These are phyloP conservation scores for Harpagoxenus sublaevis DNA, from an alignment of 2,888 invertebrate species.

Conservation along the genomic window DNA sequence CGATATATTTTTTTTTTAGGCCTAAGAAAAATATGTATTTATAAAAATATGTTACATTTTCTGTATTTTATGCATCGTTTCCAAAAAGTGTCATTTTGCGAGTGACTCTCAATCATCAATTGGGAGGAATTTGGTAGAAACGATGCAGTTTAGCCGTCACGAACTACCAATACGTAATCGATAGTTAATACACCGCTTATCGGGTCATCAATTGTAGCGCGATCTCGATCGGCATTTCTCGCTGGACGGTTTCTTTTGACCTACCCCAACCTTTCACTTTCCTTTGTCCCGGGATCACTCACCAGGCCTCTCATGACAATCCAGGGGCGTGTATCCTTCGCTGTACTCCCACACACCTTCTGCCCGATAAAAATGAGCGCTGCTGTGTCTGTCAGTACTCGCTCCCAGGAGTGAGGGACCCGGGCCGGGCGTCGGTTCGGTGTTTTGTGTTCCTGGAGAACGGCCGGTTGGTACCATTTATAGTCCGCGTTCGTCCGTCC, in stretches of 20 bases:
- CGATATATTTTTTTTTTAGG: too few relatives aligned
- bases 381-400: conserved; percentile 81
- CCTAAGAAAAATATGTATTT: background rate
- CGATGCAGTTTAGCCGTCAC: background rate
- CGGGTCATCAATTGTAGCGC: conserved; percentile 23
- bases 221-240: conserved; percentile 48
- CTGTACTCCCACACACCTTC: conserved; percentile 45
- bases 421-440: conserved; percentile 75
- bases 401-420: conserved; percentile 65
- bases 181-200: background rate
- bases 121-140: background rate
- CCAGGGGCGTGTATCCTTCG: conserved; percentile 29
- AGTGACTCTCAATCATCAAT: background rate
- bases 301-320: conserved; percentile 83
- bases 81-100: background rate
- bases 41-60: background rate
- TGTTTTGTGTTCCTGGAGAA: conserved; percentile 84
- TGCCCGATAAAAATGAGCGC: conserved; percentile 69
- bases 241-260: conserved; percentile 58
- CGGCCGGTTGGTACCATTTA: conserved; percentile 83
- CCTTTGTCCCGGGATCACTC: conserved; percentile 81
- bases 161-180: background rate
- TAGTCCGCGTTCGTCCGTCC: conserved; percentile 78
- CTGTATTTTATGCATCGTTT: background rate
- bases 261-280: conserved; percentile 83